Evolutionary conservation across 35 echinoderm and acorn worm genomes (phyloP), one percentile per base, ranked within the genome.

Genomic region (Nesometra sesokonis): DNA sequence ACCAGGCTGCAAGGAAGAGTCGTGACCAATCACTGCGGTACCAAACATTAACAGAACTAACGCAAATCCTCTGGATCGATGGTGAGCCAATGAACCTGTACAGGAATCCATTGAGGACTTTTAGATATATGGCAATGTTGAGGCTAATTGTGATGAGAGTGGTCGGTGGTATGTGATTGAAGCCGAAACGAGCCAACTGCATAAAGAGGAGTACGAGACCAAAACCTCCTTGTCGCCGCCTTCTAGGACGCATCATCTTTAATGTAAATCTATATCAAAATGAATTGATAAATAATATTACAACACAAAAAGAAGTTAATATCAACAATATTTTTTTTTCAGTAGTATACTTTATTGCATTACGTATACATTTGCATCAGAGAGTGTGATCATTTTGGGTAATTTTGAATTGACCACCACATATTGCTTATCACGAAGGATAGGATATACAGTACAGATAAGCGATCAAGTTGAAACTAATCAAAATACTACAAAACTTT

Each of bases 1-100:
- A 99, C 96, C 96, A 99, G 19, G 92, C 92, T 1, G 96, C 96
- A 11, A 94, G 37, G 29, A 92, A 85, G 27, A 99, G 92, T 19
- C 96, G 79, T 11, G 90, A 77, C 96, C 96, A 99, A 57, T 99
- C 96, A 33, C 84, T 79, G 39, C 87, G 84, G 82, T 99, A 99
- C 84, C 90, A 90, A 3, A 93, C 95, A 19, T 76, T 40, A 32
- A 77, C 85, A 35, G 95, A 77, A 35, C 95, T 97, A 23, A 93
- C 91, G 52, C 95, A 97, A 17, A 97, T 87, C 46, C 91, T 93
- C 7, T 32, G 77, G 77, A 97, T 93, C 23, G 39, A 29, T 8
- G 95, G 87, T 13, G 77, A 30, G 23, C 90, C 84, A 9, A 97
- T 78, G 39, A 78, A 77, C 7, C 52, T 67, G 52, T 67, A 67